phyloP scores from a whole-genome alignment of 2,113 vertebrate genomes.

The Campylomormyrus numenius region DNA sequence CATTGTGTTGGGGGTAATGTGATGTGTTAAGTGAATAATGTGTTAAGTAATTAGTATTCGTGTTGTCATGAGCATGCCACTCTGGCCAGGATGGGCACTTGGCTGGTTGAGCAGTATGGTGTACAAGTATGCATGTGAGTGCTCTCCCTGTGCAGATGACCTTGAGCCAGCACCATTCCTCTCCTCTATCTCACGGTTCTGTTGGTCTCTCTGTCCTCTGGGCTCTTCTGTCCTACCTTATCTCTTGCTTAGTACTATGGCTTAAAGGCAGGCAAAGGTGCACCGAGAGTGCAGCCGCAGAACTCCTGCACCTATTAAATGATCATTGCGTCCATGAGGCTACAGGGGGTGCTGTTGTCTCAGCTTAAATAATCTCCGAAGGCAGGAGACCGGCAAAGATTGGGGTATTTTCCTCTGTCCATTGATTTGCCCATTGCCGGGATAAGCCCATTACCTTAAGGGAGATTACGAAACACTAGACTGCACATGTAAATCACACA shows the following conservation, averaged over 20 bases:
- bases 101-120: neutral
- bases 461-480: neutral
- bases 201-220: neutral
- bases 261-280: neutral
- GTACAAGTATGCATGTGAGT: neutral
- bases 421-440: neutral
- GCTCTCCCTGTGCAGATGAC: neutral
- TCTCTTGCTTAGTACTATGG: neutral
- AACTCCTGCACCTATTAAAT: neutral
- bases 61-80: neutral
- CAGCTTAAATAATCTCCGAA: neutral
- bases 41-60: neutral
- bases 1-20: neutral
- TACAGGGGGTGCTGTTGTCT: neutral
- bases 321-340: neutral
- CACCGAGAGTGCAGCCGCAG: neutral
- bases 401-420: neutral
- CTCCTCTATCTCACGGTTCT: neutral
- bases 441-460: neutral
- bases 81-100: neutral
- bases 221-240: neutral
- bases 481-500: neutral
- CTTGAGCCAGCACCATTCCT: neutral
- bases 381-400: neutral
- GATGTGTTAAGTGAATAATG: neutral